These are phyloP conservation scores for Chelmon rostratus DNA, from an alignment of 2,797 vertebrate species.

Conservation along the genomic window DNA sequence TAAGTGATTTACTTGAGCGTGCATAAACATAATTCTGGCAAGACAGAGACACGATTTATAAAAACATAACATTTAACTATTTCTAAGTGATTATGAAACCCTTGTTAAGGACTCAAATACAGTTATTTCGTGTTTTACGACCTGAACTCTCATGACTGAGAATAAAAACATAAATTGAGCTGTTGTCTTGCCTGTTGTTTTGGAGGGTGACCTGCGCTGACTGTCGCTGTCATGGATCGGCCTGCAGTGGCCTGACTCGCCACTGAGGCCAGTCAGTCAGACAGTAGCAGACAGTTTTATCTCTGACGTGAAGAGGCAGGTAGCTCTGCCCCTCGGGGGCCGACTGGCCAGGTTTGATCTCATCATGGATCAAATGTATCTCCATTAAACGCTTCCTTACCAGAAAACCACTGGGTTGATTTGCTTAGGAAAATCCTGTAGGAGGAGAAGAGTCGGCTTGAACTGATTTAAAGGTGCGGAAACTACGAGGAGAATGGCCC, in stretches of 20 bases:
- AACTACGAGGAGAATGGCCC: constrained; percentile 61
- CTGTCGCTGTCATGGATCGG: constrained; percentile 25
- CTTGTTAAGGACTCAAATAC: not conserved
- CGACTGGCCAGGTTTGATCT: constrained; percentile 68
- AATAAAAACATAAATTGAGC: not conserved
- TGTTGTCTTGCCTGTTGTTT: not conserved
- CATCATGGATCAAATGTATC: constrained; percentile 68
- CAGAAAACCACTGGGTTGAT: constrained; percentile 65
- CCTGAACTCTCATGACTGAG: not conserved
- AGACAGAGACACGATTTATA: not conserved
- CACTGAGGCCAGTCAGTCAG: constrained; percentile 38
- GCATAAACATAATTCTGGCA: not conserved
- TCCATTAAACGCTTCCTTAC: constrained; percentile 73
- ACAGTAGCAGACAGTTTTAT: constrained; percentile 72
- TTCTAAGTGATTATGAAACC: not conserved
- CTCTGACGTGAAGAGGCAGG: constrained; percentile 73
- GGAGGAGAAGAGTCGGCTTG: constrained; percentile 65
- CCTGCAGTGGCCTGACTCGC: constrained; percentile 2
- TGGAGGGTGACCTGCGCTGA: constrained; percentile 16
- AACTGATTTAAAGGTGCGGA: constrained; percentile 67
- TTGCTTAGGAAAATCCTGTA: constrained; percentile 75
- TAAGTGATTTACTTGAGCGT: not conserved
- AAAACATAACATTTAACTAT: not conserved
- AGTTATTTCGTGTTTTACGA: not conserved
- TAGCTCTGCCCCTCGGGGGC: constrained; percentile 61